Percentiles rank a stretch among this genome's conserved stretches.
Evolutionary conservation across 2,797 vertebrate genomes (phyloP).

Genomic region (Lates japonicus): DNA sequence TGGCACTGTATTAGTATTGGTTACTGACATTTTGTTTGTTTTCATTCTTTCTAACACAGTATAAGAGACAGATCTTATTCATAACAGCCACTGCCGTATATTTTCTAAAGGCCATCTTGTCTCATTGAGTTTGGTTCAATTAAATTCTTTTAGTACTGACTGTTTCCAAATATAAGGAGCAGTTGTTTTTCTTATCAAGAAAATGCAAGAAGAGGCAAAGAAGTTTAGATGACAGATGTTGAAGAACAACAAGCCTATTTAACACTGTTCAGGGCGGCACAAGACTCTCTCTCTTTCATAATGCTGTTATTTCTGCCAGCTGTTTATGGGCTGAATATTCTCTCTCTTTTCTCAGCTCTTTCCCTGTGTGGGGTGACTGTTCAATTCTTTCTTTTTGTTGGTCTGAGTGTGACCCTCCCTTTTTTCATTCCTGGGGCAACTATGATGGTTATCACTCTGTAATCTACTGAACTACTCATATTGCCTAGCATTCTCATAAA

Average conservation of each 20-base stretch:
- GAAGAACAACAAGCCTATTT: constrained; percentile 76
- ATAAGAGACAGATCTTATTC: constrained; percentile 52
- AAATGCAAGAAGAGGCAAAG: constrained; percentile 50
- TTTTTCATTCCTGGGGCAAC: constrained; percentile 74
- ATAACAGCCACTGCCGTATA: constrained; percentile 27
- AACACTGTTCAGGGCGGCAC: constrained; percentile 61
- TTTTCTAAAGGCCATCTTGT: constrained; percentile 44
- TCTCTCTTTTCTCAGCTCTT: constrained; percentile 37
- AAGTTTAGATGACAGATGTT: constrained; percentile 69
- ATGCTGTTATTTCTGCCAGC: constrained; percentile 69
- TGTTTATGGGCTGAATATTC: constrained; percentile 78
- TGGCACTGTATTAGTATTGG: constrained; percentile 19
- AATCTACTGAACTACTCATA: constrained; percentile 87
- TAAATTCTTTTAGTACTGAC: constrained; percentile 50
- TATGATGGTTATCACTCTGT: constrained; percentile 83
- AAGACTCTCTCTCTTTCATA: constrained; percentile 74
- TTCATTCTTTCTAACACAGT: constrained; percentile 55
- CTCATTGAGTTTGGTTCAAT: constrained; percentile 37
- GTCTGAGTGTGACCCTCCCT: constrained; percentile 62
- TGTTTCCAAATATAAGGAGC: constrained; percentile 75
- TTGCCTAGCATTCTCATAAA: constrained; percentile 82
- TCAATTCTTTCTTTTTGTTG: constrained; percentile 43
- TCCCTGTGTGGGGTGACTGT: constrained; percentile 59
- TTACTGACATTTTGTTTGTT: constrained; percentile 21
- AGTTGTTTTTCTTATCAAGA: constrained; percentile 71